Percentiles rank a stretch among this genome's conserved stretches.
These are phyloP conservation scores for Melanostoma mellinum DNA, from an alignment of 2,888 invertebrate species.

Conservation along the genomic window DNA sequence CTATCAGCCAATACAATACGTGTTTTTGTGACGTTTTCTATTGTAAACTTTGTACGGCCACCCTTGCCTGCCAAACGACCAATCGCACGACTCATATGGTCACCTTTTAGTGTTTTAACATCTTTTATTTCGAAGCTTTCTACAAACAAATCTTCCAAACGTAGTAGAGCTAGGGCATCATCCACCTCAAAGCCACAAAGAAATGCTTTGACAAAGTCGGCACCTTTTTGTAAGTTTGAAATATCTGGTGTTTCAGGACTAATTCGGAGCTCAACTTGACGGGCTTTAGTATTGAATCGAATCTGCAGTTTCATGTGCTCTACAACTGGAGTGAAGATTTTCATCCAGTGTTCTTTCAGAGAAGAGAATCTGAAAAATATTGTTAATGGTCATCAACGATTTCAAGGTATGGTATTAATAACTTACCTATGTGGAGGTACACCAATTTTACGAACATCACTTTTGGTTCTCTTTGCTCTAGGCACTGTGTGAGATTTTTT, in stretches of 20 bases:
- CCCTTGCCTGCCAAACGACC: slow-evolving; percentile 98
- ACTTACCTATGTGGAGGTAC: slow-evolving; percentile 93
- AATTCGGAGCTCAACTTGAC: slow-evolving; percentile 84
- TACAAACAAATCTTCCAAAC: slow-evolving; percentile 97
- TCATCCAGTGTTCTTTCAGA: slow-evolving; percentile 97
- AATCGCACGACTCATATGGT: slow-evolving; percentile 97
- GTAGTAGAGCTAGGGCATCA: slow-evolving; percentile 95
- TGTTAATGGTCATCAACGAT: neutral
- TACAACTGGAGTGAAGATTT: slow-evolving; percentile 97
- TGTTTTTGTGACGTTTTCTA: slow-evolving; percentile 99
- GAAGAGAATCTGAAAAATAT: slow-evolving; percentile 89
- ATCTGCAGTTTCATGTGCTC: slow-evolving; percentile 97
- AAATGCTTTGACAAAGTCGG: slow-evolving; percentile 99
- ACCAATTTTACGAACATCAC: slow-evolving; percentile 88
- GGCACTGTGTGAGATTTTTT: slow-evolving; percentile 80
- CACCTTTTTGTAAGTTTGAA: slow-evolving; percentile 96
- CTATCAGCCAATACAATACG: slow-evolving; percentile 98
- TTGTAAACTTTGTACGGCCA: slow-evolving; percentile 97
- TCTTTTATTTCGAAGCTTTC: slow-evolving; percentile 99
- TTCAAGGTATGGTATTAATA: slow-evolving; percentile 62
- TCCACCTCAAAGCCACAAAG: slow-evolving; percentile 98
- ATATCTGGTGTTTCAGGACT: slow-evolving; percentile 87
- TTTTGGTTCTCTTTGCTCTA: slow-evolving; percentile 83
- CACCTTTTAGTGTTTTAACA: slow-evolving; percentile 96
- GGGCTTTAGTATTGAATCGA: slow-evolving; percentile 94